Percentiles rank a stretch among this genome's conserved stretches.
Conservation (phyloP, 2,797 vertebrate genomes). For the Falco berigora region DNA sequence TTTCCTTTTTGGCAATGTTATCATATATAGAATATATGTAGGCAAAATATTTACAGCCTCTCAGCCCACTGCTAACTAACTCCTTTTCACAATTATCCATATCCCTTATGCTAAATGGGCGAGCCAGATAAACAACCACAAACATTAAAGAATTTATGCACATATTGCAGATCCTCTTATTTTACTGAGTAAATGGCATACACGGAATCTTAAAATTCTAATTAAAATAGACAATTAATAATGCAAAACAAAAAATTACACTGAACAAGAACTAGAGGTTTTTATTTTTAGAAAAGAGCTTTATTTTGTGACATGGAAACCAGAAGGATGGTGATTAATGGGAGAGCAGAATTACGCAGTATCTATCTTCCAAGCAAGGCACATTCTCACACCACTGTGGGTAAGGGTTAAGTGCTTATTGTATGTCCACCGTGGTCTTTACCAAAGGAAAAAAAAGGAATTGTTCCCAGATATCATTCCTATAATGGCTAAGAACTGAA, state of each 20-base stretch:
- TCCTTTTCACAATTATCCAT: conserved; percentile 13
- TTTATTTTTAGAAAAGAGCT: neutral
- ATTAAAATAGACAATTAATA: neutral
- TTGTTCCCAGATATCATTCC: neutral
- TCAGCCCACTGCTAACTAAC: neutral
- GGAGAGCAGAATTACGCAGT: neutral
- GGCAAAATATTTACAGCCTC: conserved; percentile 35
- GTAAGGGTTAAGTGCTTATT: conserved; percentile 2
- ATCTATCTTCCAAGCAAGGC: neutral
- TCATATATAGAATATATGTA: neutral
- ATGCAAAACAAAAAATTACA: neutral
- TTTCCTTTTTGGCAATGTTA: neutral
- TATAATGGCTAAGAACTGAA: neutral
- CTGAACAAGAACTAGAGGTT: neutral
- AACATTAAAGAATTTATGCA: neutral
- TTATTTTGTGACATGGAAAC: neutral
- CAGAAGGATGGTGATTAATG: neutral
- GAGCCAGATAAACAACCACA: neutral
- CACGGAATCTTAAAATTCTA: neutral
- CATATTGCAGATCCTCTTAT: neutral
- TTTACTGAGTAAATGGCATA: neutral
- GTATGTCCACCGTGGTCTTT: neutral
- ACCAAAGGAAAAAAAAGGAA: conserved; percentile 27
- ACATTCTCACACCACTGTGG: conserved; percentile 5
- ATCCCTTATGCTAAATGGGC: neutral